Base-by-base conservation (phyloP, 2,113 vertebrate genomes). In the Bufo bufo region DNA sequence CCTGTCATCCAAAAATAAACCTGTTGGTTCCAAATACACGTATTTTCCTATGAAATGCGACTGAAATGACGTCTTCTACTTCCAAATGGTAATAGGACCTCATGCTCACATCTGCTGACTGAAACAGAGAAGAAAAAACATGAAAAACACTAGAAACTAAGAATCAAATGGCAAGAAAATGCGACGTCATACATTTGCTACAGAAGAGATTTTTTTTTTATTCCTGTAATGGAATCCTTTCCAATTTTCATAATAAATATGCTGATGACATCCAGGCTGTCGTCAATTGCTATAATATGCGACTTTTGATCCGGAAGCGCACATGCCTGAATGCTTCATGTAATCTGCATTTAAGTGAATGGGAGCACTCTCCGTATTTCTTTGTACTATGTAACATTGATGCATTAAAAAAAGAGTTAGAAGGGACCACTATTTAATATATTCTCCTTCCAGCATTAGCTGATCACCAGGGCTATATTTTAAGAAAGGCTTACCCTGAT, bases 1-100 rank as follows among this genome's bases (percentile, higher is more conserved):
- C 78, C 78, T 59, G 78, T 61, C 52, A 80, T 56, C 23, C 11
- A 59, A 80, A 80, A 58, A 80, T 80, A 79, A 33, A 79, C 49
- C 14, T 12, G 49, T 14, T 56, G 43, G 20, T 50, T 11, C 16
- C 17, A 49, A 75, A 17, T 50, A 4, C 9, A 47, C 2, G 14
- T 74, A 45, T 74, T 74, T 47, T 2, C 47, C 16, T 74, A 10
- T 75, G 8, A 45, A 72, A 72, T 5, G 1, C 1, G 14, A 72
- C 6, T 72, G 43, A 49, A 49, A 75, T 75, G 72, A 75, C 17
- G 4, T 1, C 47, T 50, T 8, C 19, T 50, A 75, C 45, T 7
- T 75, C 33, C 17, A 20, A 17, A 45, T 16, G 14, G 17, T 50
- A 20, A 49, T 33, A 74, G 6, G 6, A 74, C 14, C 45, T 33